Percentiles rank a stretch among this genome's conserved stretches.
These are phyloP conservation scores for Phytoseiulus persimilis DNA, from an alignment of 2,888 invertebrate genomes.

Conservation along the genomic window DNA sequence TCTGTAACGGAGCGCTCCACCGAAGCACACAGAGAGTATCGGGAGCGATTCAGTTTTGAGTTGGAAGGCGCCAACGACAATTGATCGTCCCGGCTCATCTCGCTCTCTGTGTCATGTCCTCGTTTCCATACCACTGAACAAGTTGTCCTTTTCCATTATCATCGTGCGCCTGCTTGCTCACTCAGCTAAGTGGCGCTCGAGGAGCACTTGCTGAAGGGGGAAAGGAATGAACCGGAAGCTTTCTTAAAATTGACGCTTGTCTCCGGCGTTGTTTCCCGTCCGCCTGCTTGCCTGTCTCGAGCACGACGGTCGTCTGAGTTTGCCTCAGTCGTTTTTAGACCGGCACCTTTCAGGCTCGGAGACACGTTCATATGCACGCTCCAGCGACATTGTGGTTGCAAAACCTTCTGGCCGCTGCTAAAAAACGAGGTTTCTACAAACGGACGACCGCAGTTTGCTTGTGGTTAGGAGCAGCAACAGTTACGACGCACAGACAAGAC, in stretches of 20 bases:
- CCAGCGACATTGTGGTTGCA: neutral
- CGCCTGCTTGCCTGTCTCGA: neutral
- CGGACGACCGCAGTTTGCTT: neutral
- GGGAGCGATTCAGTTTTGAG: neutral
- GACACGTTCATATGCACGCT: neutral
- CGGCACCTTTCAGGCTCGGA: neutral
- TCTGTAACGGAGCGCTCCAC: too few species aligned
- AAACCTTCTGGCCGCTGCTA: neutral
- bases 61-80: neutral
- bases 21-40: neutral
- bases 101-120: neutral
- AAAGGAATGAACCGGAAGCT: neutral
- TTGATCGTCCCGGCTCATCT: neutral
- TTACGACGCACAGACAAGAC: neutral
- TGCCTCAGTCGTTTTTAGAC: neutral
- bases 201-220: neutral
- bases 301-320: neutral
- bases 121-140: neutral
- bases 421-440: too few species aligned
- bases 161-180: neutral
- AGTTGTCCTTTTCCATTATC: constrained; percentile 5
- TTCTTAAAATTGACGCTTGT: constrained; percentile 5
- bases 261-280: neutral
- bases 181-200: neutral
- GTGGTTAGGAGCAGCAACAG: neutral